phyloP scores from a whole-genome alignment of 2,888 invertebrate species.

The Polymixis lichenea region DNA sequence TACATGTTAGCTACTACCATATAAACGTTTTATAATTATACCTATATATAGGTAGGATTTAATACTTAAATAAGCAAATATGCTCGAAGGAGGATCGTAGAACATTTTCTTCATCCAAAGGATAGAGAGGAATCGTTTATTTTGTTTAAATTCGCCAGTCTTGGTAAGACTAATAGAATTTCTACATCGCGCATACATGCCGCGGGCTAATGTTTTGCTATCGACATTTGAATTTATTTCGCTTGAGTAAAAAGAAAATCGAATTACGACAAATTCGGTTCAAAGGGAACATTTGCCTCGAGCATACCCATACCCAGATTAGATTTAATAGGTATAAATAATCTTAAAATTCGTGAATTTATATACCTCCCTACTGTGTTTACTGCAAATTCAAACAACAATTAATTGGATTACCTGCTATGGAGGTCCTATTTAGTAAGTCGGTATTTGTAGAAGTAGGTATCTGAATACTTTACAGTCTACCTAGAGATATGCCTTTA shows the following conservation, averaged over 20 bases:
- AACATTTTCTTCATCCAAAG: background rate
- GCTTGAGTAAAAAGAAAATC: background rate
- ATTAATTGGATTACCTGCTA: background rate
- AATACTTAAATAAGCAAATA: background rate
- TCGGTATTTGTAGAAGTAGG: background rate
- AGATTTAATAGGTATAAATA: background rate
- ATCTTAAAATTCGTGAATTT: background rate
- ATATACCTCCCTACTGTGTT: no score
- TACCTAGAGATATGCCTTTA: no score
- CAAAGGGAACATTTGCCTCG: background rate
- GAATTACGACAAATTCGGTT: background rate
- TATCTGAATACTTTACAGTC: background rate
- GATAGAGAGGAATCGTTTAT: background rate
- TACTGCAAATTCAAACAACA: background rate
- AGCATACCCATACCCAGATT: background rate
- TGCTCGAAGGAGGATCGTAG: background rate
- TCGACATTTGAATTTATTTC: slow-evolving; percentile 37
- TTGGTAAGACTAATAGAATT: slow-evolving; percentile 9
- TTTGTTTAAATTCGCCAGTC: slow-evolving; percentile 16
- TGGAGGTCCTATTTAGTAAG: background rate
- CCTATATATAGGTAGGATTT: background rate
- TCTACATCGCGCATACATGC: slow-evolving; percentile 1
- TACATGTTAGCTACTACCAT: no score
- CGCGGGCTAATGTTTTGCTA: slow-evolving; percentile 15
- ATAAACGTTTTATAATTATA: background rate